These are phyloP conservation scores for Agrochola circellaris DNA, from an alignment of 2,888 invertebrate species.

Conservation along the genomic window DNA sequence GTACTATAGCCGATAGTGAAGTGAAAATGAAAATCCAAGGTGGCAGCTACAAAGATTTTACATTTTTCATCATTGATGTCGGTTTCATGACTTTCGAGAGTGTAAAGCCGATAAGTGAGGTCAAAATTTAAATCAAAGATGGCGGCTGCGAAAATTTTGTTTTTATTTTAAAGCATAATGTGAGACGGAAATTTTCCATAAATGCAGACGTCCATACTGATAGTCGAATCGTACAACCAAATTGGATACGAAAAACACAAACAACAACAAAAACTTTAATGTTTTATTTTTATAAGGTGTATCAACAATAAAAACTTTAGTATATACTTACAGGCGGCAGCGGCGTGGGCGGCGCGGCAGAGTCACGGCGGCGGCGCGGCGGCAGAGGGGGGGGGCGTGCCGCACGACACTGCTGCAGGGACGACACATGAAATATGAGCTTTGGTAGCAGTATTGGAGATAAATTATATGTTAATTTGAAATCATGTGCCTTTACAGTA, in stretches of 20 bases:
- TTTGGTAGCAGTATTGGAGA: not conserved
- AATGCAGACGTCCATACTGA: not conserved
- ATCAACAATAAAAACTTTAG: not conserved
- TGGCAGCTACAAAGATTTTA: no score
- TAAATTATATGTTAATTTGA: not conserved
- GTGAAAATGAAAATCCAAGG: no score
- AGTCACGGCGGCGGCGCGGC: constrained; percentile 84
- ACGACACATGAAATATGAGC: not conserved
- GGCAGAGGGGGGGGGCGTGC: constrained; percentile 88
- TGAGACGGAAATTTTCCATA: not conserved
- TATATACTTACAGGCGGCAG: constrained; percentile 61
- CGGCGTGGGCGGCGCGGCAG: constrained; percentile 83
- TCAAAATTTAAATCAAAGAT: no score
- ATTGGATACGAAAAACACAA: no score
- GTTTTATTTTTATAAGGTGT: not conserved
- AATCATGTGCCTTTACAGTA: not conserved
- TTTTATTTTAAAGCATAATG: no score
- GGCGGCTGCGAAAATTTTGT: no score
- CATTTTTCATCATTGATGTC: no score
- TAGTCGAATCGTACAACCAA: not conserved
- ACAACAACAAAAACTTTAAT: not conserved
- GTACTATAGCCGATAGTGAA: no score
- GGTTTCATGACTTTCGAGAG: no score
- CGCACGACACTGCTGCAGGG: constrained; percentile 69
- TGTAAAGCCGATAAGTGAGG: no score